Evolutionary conservation across 2,113 vertebrate genomes (phyloP).

Genomic region (Myrmophylax atrothorax): DNA sequence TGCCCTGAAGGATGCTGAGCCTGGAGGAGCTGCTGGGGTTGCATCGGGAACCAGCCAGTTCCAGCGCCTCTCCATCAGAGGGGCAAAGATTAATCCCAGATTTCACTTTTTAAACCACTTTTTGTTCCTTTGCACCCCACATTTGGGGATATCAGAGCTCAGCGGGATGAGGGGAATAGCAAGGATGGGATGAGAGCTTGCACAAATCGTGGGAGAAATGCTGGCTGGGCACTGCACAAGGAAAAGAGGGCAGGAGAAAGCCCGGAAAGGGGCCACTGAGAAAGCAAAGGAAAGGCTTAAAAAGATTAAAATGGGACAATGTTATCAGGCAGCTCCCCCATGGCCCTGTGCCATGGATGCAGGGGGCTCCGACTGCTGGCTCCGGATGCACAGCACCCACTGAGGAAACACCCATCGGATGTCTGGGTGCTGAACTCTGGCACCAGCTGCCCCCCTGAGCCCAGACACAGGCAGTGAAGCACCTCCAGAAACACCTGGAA

Average conservation of each 20-base stretch:
- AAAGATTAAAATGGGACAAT: background rate
- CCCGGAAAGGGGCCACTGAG: background rate
- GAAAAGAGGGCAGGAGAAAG: background rate
- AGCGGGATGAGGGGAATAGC: rapidly evolving
- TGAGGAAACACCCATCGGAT: rapidly evolving
- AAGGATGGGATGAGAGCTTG: background rate
- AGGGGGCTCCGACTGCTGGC: background rate
- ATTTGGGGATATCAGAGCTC: background rate
- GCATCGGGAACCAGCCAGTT: background rate
- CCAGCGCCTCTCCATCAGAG: rapidly evolving
- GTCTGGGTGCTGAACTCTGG: background rate
- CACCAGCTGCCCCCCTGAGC: background rate
- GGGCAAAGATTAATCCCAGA: background rate
- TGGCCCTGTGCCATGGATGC: rapidly evolving
- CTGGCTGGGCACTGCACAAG: background rate
- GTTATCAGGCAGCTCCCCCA: background rate
- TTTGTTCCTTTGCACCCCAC: rapidly evolving
- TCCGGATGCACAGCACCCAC: background rate
- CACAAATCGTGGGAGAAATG: rapidly evolving
- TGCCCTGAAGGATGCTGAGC: background rate
- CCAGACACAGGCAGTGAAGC: rapidly evolving
- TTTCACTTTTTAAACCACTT: background rate
- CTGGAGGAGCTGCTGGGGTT: background rate
- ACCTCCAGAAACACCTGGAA: background rate
- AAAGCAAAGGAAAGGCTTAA: background rate